phyloP scores from a whole-genome alignment of 2,113 vertebrate genomes.

The Pteronura brasiliensis region DNA sequence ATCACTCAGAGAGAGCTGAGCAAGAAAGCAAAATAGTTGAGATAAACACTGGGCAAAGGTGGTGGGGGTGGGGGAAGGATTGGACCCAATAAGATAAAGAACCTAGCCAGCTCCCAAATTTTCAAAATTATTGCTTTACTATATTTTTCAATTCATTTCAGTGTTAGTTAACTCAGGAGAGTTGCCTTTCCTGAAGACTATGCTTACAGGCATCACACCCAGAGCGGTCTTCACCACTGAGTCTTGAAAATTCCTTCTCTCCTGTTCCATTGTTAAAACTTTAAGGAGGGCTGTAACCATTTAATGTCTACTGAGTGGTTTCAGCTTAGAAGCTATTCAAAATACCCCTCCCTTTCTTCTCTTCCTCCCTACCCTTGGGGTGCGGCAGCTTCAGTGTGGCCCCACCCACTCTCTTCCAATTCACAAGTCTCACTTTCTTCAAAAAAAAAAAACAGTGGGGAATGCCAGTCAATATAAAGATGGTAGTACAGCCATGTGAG shows the following conservation, averaged over 20 bases:
- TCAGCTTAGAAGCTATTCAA: background rate
- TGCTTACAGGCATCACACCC: background rate
- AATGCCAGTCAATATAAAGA: background rate
- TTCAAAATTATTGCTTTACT: background rate
- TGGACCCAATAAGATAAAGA: background rate
- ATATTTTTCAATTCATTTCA: background rate
- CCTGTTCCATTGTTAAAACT: background rate
- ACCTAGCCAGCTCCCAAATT: background rate
- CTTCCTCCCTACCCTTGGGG: background rate
- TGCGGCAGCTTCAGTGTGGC: background rate
- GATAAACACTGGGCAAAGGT: background rate
- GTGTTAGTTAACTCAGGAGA: background rate
- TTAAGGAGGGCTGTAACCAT: background rate
- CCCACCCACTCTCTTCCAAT: background rate
- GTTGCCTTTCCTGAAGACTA: background rate
- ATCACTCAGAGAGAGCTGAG: background rate
- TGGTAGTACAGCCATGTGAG: background rate
- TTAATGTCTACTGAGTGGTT: background rate
- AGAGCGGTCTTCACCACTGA: background rate
- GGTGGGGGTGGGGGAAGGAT: accelerated
- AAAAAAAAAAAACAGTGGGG: background rate
- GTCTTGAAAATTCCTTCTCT: background rate
- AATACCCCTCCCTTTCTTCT: background rate
- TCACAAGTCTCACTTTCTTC: background rate
- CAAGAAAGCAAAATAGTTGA: background rate